Base-by-base conservation (phyloP, 2,113 vertebrate species). In the Sprattus sprattus region DNA sequence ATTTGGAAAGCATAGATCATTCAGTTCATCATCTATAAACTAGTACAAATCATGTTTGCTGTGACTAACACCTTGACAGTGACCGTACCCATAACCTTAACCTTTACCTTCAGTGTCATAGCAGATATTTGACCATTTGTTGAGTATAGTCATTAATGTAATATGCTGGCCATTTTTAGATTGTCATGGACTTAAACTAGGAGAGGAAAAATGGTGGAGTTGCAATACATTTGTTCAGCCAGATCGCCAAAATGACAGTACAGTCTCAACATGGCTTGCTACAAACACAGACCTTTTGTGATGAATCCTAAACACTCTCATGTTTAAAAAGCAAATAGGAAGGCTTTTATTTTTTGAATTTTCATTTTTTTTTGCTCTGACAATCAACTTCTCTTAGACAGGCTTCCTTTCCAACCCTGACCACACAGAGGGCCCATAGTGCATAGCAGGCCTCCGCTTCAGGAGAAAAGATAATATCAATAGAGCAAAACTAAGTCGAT, bases 391-490 rank as follows among this genome's bases (percentile, higher is more conserved):
- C 52, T 86, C 49, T 83, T 82, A 32, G 50, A 81, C 44, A 0
- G 28, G 54, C 75, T 25, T 78, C 28, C 71, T 78, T 78, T 78
- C 71, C 25, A 32, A 39, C 67, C 9, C 57, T 84, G 2, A 39
- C 81, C 85, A 78, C 86, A 88, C 85, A 82, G 83, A 89, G 89
- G 28, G 75, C 54, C 86, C 10, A 44, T 85, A 49, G 88, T 86
- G 83, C 45, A 90, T 81, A 80, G 83, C 85, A 83, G 78, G 54
- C 20, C 84, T 47, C 86, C 88, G 85, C 86, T 90, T 86, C 87
- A 85, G 89, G 86, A 85, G 90, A 93, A 89, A 92, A 88, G 84
- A 85, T 32, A 91, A 91, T 90, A 91, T 92, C 88, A 95, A 88
- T 85, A 85, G 52, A 83, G n/a, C 54, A 47, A 82, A 89, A 85